Evolutionary conservation across 2,113 vertebrate species (phyloP).

Genomic region (Neodontobutis hainanensis): DNA sequence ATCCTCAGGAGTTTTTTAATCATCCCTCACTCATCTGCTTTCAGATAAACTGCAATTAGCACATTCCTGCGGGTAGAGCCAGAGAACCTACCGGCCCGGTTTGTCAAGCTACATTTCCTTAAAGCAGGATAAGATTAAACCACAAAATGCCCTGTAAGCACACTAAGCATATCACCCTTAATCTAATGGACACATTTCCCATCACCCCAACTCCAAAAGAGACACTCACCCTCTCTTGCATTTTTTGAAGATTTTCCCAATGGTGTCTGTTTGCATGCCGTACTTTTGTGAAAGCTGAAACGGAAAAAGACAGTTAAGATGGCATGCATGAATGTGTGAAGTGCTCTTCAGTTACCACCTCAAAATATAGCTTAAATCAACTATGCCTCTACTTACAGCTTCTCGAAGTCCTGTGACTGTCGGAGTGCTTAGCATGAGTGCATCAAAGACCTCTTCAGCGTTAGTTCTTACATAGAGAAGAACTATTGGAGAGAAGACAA

Average conservation of each 20-base stretch:
- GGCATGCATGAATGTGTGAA: neutral
- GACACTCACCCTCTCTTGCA: slow-evolving; percentile 96
- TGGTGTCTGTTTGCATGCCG: slow-evolving; percentile 90
- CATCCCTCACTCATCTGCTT: slow-evolving; percentile 36
- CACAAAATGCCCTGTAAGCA: slow-evolving; percentile 29
- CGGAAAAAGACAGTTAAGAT: slow-evolving; percentile 26
- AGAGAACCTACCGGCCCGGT: slow-evolving; percentile 68
- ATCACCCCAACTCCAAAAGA: slow-evolving; percentile 3
- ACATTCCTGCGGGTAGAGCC: slow-evolving; percentile 58
- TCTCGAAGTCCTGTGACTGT: slow-evolving; percentile 89
- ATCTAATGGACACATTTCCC: neutral
- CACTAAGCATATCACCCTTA: neutral
- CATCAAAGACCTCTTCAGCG: slow-evolving; percentile 93
- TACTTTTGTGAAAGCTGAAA: slow-evolving; percentile 98
- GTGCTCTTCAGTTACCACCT: neutral
- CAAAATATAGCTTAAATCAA: neutral
- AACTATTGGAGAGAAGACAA: slow-evolving; percentile 74
- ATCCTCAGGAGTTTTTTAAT: slow-evolving; percentile 53
- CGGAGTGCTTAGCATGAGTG: slow-evolving; percentile 93
- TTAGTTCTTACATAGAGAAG: slow-evolving; percentile 90
- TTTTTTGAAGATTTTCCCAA: slow-evolving; percentile 97
- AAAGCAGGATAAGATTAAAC: slow-evolving; percentile 47
- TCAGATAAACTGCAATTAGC: slow-evolving; percentile 64
- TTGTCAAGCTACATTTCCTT: slow-evolving; percentile 59
- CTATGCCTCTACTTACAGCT: slow-evolving; percentile 83